Evolutionary conservation across 2,113 vertebrate species (phyloP).

Genomic region (mouse (Mus musculus)): DNA sequence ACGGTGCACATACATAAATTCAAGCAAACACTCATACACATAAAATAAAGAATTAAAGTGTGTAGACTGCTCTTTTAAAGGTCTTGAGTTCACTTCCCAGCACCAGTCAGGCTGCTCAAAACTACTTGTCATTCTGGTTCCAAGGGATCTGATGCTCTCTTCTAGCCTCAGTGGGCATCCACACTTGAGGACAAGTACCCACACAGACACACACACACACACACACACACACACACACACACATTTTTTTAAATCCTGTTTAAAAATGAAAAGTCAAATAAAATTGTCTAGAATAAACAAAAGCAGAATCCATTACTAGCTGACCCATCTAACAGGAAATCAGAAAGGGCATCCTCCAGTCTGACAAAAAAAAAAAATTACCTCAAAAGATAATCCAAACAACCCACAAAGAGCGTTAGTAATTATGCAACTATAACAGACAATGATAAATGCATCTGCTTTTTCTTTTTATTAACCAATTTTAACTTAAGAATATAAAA

Average conservation of each 20-base stretch:
- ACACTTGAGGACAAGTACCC: background rate
- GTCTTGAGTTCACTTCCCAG: background rate
- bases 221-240: background rate
- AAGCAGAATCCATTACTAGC: background rate
- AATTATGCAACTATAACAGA: background rate
- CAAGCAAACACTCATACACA: background rate
- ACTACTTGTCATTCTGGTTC: background rate
- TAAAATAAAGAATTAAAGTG: background rate
- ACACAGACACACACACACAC: background rate
- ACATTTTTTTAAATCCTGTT: background rate
- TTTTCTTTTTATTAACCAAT: background rate
- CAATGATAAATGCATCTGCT: background rate
- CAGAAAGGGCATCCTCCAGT: background rate
- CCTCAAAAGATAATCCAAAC: background rate
- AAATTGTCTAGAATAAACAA: conserved; percentile 3
- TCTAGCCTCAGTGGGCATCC: background rate
- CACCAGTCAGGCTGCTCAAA: background rate
- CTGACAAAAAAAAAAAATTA: background rate
- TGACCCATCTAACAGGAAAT: background rate
- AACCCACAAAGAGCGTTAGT: background rate
- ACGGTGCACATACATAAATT: background rate
- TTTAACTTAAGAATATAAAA: conserved; percentile 35
- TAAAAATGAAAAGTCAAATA: conserved; percentile 21
- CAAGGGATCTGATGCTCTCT: background rate
- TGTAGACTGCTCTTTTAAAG: background rate